phyloP scores from a whole-genome alignment of 37 sponge, comb jelly and placozoan genomes.

The Eunapius fragilis region DNA sequence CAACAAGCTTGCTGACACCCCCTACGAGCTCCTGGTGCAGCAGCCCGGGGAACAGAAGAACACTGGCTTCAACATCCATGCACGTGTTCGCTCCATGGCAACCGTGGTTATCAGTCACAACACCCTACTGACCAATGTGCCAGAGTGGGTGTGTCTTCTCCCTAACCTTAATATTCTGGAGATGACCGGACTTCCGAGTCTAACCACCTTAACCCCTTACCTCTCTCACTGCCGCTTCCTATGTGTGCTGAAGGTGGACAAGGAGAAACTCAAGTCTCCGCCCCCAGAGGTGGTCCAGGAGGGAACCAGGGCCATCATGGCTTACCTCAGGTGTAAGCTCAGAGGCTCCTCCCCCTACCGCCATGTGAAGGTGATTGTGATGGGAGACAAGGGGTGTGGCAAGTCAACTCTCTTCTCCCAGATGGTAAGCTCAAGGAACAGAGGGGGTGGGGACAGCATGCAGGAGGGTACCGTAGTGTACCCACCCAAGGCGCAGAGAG shows the following conservation, averaged over 20 bases:
- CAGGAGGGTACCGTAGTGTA: constrained; percentile 34
- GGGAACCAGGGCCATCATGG: constrained; percentile 58
- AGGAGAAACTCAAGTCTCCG: constrained; percentile 46
- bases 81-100: constrained; percentile 48
- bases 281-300: constrained; percentile 36
- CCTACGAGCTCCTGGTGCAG: constrained; percentile 27
- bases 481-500: constrained; percentile 9
- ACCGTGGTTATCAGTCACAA: constrained; percentile 61
- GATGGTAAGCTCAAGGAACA: background rate
- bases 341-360: constrained; percentile 60
- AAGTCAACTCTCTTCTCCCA: constrained; percentile 55
- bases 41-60: constrained; percentile 3
- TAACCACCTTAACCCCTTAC: constrained; percentile 54
- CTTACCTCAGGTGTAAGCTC: constrained; percentile 73
- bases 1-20: constrained; percentile 44
- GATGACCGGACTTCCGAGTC: constrained; percentile 32
- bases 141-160: constrained; percentile 80
- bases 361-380: constrained; percentile 61
- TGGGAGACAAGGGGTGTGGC: constrained; percentile 49
- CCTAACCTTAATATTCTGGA: constrained; percentile 69
- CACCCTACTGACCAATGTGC: constrained; percentile 48
- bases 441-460: background rate
- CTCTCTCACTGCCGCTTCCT: constrained; percentile 55
- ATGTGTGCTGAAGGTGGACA: constrained; percentile 42
- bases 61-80: constrained; percentile 67